Evolutionary conservation across 2,797 vertebrate genomes (phyloP), one percentile per base, ranked within the genome.

Genomic region (Muscicapa comitata): DNA sequence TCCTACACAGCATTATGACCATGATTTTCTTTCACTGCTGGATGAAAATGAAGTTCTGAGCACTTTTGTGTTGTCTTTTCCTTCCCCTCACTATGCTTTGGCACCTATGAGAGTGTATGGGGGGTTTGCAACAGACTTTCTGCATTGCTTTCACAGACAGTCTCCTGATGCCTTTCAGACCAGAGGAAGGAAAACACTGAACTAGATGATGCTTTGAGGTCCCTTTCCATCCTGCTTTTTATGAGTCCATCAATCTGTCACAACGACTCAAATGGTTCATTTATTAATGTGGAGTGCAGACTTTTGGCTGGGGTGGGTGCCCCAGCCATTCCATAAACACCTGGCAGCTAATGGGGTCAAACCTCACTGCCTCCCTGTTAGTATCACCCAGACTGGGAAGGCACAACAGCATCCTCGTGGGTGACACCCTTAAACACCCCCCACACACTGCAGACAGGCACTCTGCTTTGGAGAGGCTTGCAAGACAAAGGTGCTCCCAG

Each of bases 171-270:
- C 31, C 33, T 95, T 78, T 82, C 76, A 94, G 58, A 90, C 29
- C 42, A 48, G 31, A 78, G 18, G 31, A 54, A n/a, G 59, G 73
- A 65, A 72, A 92, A 81, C 37, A 37, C 28, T 24, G n/a, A 81
- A 17, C 18, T 66, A 53, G 63, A 87, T 42, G 71, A 82, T 67
- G 35, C 43, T 82, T 88, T 71, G 59, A 82, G 91, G 15, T 76
- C 26, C 51, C 24, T 57, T 92, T 91, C 89, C 71, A 76, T 85
- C 77, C 40, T 78, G 38, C 23, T 58, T 93, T 96, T 95, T 96
- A 94, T 66, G 75, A 91, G 51, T 28, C 59, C 37, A 85, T 91
- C 89, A 93, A 89, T 85, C 94, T 67, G 31, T 66, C 86, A 73
- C 58, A 92, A 31, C 1, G 2, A 42, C 55, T 82, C 51, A 48